Conservation (phyloP, 2,113 vertebrate genomes). For the Hymenochirus boettgeri region DNA sequence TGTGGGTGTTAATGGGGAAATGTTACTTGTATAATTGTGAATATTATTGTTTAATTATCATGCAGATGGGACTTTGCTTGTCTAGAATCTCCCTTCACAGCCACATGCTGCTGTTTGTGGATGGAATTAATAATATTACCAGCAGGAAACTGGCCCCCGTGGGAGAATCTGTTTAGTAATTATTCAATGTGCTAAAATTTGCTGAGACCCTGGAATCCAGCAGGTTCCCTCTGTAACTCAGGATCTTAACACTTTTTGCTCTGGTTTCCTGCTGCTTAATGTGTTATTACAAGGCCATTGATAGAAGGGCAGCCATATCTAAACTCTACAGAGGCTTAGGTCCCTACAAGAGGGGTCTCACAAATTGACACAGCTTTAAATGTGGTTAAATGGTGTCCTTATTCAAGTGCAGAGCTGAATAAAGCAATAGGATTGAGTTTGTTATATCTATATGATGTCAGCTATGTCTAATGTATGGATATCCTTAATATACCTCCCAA, state of each 20-base stretch:
- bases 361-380: no score
- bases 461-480: no score
- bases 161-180: constrained; percentile 66
- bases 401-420: no score
- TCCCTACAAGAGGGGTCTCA: no score
- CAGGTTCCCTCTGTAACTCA: constrained; percentile 72
- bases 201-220: constrained; percentile 77
- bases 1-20: not conserved
- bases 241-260: constrained; percentile 67
- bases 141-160: constrained; percentile 66
- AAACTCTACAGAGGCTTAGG: not conserved
- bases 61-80: constrained; percentile 46
- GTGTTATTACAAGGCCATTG: no score
- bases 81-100: constrained; percentile 54
- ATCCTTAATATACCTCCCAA: no score
- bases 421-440: no score
- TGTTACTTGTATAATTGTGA: constrained; percentile 15
- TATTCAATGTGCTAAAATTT: constrained; percentile 75
- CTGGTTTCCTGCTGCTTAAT: constrained; percentile 78
- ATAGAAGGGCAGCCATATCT: not conserved
- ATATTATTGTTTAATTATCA: constrained; percentile 43
- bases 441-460: no score
- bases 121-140: constrained; percentile 85
- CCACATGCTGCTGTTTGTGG: constrained; percentile 66
- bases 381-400: no score